A percentile compares a stretch with the other conserved stretches of the same genome.
Conservation (phyloP, 1,140 invertebrate genomes). For the Drosophila nasuta region DNA sequence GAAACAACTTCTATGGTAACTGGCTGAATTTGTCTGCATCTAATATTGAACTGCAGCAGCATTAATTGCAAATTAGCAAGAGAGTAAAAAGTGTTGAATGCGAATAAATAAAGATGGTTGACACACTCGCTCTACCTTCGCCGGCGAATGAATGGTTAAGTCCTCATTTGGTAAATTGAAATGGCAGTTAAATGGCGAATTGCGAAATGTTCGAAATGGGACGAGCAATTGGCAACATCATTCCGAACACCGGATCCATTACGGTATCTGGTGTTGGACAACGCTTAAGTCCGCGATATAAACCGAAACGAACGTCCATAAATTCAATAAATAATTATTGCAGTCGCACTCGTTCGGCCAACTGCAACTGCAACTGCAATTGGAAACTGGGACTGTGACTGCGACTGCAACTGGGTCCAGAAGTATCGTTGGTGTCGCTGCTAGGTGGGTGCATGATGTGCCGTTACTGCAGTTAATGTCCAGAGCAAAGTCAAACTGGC, state of each 20-base stretch:
- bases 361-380: conserved; percentile 5
- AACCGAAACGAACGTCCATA: conserved; percentile 61
- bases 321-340: conserved; percentile 83
- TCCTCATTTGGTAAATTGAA: conserved; percentile 44
- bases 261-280: conserved; percentile 70
- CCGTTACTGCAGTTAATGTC: conserved; percentile 73
- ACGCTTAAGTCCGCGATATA: conserved; percentile 69
- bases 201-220: conserved; percentile 24
- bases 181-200: conserved; percentile 61
- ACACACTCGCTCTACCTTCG: neutral
- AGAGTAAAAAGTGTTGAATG: conserved; percentile 2
- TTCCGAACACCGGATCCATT: conserved; percentile 58
- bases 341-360: conserved; percentile 6
- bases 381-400: conserved; percentile 4
- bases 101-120: neutral
- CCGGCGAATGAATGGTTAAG: neutral
- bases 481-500: conserved; percentile 23
- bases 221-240: neutral
- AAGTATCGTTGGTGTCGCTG: conserved; percentile 22
- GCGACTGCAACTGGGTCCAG: neutral
- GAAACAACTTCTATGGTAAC: too few species aligned
- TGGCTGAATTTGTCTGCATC: neutral
- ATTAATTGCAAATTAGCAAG: neutral
- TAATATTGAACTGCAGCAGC: neutral
- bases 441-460: conserved; percentile 40